Conservation (phyloP, 2,113 vertebrate species). For the Ranitomeya imitator region DNA sequence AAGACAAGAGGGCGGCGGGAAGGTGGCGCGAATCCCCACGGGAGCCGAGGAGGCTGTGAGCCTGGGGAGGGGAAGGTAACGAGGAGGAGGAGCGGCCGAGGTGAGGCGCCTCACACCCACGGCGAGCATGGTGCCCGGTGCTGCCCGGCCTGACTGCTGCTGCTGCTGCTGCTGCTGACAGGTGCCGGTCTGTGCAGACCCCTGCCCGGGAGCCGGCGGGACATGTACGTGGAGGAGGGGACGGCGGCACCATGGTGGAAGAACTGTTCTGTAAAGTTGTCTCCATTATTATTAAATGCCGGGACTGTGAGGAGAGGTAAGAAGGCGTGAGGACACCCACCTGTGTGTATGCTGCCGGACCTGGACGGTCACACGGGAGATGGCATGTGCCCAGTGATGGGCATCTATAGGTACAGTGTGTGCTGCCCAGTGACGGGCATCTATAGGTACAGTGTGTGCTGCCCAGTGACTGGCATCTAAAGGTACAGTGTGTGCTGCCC, state of each 20-base stretch:
- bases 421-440: no score
- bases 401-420: no score
- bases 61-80: not conserved
- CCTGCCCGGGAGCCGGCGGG: not conserved
- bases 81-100: not conserved
- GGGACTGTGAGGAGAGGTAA: constrained; percentile 60
- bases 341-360: no score
- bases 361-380: no score
- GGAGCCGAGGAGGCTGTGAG: constrained; percentile 34
- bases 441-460: no score
- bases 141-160: not conserved
- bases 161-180: constrained; percentile 6
- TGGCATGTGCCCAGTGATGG: no score
- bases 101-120: constrained; percentile 2
- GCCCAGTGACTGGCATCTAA: no score
- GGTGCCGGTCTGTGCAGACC: not conserved
- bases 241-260: constrained; percentile 27
- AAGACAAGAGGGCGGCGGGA: constrained; percentile 35
- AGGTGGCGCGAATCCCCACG: constrained; percentile 50
- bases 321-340: not conserved
- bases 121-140: constrained; percentile 1
- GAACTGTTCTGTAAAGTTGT: constrained; percentile 42
- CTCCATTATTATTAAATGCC: constrained; percentile 22
- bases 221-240: not conserved
- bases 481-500: no score